Base-by-base conservation (phyloP, 2,113 vertebrate species). In the Chloropsis hardwickii region DNA sequence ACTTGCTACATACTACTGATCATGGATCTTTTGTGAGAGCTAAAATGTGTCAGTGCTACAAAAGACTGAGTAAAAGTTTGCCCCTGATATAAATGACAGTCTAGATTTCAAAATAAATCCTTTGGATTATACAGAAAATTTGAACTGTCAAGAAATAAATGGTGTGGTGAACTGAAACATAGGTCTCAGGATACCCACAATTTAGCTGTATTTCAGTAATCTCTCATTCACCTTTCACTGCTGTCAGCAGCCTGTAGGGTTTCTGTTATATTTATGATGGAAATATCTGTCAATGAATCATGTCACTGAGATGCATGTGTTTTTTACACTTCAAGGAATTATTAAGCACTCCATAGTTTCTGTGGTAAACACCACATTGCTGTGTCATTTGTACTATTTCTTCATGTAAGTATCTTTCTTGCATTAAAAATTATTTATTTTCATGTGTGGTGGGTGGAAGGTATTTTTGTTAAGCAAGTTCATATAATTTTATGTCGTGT, bases 91-190 rank as follows among this genome's bases (percentile, higher is more conserved):
- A 57, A 92, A 76, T 76, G 51, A 53, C 16, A 83, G 51, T 21
- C 65, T 71, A 71, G 66, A 82, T 91, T 80, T 91, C 37, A 80
- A 93, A 86, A 77, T 80, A 91, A 91, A 89, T 89, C 57, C 60
- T 82, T 85, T 92, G 84, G 48, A 64, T 94, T 92, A 54, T 77
- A 86, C 31, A 1, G 6, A 86, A 97, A 88, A 90, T 89, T 80
- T 87, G 77, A 96, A 65, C 95, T 90, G 91, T 94, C 85, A 95
- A 88, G 67, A 83, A 93, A 92, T 77, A 96, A 91, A 86, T 62
- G 50, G 62, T 90, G 57, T 83, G 56, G 44, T 87, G 67, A 71
- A 90, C 65, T 94, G 80, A 94, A 91, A 77, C 79, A 85, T 9
- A 87, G 51, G 51, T 92, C 54, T 95, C 70, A 66, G 94, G 39